phyloP scores from a whole-genome alignment of 2,888 invertebrate species.

The Colletes collaris region DNA sequence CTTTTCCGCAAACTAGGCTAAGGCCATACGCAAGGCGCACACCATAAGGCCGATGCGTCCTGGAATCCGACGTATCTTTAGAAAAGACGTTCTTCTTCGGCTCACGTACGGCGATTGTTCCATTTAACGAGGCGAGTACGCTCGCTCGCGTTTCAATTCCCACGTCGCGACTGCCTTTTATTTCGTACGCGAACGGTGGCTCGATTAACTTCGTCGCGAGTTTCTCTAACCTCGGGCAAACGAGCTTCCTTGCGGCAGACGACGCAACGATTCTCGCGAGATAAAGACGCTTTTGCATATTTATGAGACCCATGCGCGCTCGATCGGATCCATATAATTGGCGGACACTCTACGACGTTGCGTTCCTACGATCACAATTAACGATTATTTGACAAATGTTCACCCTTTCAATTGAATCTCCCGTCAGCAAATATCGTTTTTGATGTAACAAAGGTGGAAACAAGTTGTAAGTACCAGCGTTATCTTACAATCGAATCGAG shows the following conservation, averaged over 20 bases:
- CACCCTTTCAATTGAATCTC: too few relatives aligned
- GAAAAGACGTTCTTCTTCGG: slow-evolving; percentile 40
- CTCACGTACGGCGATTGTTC: slow-evolving; percentile 47
- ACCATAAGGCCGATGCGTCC: slow-evolving; percentile 39
- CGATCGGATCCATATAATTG: slow-evolving; percentile 39
- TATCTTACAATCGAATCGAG: too few relatives aligned
- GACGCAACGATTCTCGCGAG: slow-evolving; percentile 14
- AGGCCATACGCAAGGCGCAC: slow-evolving; percentile 41
- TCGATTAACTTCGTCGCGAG: slow-evolving; percentile 39
- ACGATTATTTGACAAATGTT: too few relatives aligned
- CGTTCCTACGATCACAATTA: not conserved
- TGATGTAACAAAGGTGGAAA: too few relatives aligned
- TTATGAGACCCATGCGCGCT: slow-evolving; percentile 13
- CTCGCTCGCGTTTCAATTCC: slow-evolving; percentile 16
- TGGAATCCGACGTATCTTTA: slow-evolving; percentile 54
- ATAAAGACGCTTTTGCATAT: slow-evolving; percentile 32
- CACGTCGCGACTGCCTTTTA: not conserved
- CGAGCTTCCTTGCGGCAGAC: not conserved
- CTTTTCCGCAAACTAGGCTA: slow-evolving; percentile 61
- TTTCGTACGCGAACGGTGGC: slow-evolving; percentile 3
- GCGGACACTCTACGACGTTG: slow-evolving; percentile 28
- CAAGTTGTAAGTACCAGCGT: too few relatives aligned
- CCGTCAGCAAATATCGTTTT: too few relatives aligned
- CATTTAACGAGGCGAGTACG: slow-evolving; percentile 34
- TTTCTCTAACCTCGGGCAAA: slow-evolving; percentile 13